Conservation (phyloP, 1,140 invertebrate genomes). For the Leguminivora glycinivorella region DNA sequence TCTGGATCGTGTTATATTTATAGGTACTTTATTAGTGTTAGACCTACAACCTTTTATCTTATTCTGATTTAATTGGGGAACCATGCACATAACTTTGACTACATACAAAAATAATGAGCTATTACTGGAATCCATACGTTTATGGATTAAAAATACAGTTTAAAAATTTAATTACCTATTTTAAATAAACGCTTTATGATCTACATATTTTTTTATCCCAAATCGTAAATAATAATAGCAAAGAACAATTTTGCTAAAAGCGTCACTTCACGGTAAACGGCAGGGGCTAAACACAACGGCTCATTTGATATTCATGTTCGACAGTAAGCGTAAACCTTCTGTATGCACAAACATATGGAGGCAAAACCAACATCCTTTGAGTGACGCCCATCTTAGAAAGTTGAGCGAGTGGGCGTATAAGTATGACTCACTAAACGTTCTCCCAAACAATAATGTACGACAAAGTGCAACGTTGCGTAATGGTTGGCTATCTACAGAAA, state of each 20-base stretch:
- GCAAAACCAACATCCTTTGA: slow-evolving; percentile 28
- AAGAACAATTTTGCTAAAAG: not conserved
- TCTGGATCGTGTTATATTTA: no score
- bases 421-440: slow-evolving; percentile 44
- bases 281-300: slow-evolving; percentile 17
- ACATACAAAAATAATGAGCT: no score
- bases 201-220: not conserved
- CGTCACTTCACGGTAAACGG: not conserved
- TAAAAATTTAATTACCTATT: no score
- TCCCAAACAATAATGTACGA: slow-evolving; percentile 40
- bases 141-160: no score
- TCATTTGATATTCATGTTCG: slow-evolving; percentile 24
- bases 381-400: slow-evolving; percentile 34
- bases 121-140: no score
- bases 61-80: no score
- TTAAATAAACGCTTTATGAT: no score
- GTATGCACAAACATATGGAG: slow-evolving; percentile 24
- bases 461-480: slow-evolving; percentile 41
- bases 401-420: slow-evolving; percentile 35
- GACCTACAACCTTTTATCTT: no score
- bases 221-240: not conserved
- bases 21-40: no score
- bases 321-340: slow-evolving; percentile 19
- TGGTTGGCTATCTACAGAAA: slow-evolving; percentile 49
- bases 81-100: no score